Base-by-base conservation (phyloP, 2,113 vertebrate species). In the Pyrgilauda ruficollis region DNA sequence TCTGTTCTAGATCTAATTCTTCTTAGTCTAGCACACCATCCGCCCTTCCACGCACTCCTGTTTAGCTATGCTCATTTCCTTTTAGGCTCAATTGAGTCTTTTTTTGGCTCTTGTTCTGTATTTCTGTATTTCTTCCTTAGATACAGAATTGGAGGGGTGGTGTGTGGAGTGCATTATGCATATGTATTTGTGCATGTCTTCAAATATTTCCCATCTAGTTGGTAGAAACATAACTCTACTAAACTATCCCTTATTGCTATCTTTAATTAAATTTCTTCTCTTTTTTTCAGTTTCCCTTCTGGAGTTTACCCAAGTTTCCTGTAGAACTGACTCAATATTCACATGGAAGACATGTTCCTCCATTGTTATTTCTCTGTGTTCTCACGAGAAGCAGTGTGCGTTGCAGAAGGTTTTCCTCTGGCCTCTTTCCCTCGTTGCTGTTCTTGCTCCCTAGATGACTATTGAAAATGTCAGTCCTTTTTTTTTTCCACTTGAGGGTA, bases 1-100 rank as follows among this genome's bases (percentile, higher is more conserved):
- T 91, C 69, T 92, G 63, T 88, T 96, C 92, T 88, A 90, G 94
- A 81, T 92, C 64, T 56, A 87, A 55, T 33, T 86, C 43, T 78
- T 81, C 44, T 84, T 37, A 55, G 73, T 44, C 80, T 78, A 75
- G 89, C 80, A 93, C 64, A 68, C 39, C 50, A 83, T 17, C 59
- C 3, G 0, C 88, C 83, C 53, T 82, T 93, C 67, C 85, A 79
- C 2, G 0, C 50, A 33, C 63, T 46, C 41, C 44, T 89, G 39
- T 72, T 91, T 27, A 77, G 21, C 53, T 21, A 6, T 24, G 15
- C 39, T 88, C 15, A 6, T 66, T 90, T 86, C 72, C 85, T 58
- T 76, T 50, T 37, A 73, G 59, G 23, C 67, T 89, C 27, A 7
- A 11, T 2, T 46, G 37, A 81, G 64, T 5, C 31, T 39, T 41